Base-by-base conservation (phyloP, 1,140 invertebrate genomes). In the Neoseiulus cucumeris region DNA sequence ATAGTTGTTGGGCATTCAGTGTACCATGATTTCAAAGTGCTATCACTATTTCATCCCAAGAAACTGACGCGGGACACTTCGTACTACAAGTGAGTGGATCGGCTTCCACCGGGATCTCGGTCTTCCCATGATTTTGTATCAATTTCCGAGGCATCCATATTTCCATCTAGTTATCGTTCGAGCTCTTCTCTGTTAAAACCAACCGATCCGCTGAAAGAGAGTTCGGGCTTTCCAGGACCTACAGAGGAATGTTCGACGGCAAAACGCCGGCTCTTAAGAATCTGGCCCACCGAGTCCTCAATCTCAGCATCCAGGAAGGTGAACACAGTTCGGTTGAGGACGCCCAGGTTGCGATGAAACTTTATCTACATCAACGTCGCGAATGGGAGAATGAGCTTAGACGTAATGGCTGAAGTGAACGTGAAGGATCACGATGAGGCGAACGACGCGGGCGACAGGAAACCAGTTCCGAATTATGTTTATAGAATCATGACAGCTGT, bases 271-370 rank as follows among this genome's bases (percentile, higher is more conserved):
- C 87, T 33, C 75, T 95, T 18, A 93, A 91, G 74, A 82, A 82
- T 30, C 75, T 96, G 2, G 80, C 87, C 0, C 76, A 82, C 33
- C 81, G 83, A 72, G 75, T 92, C 9, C 77, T 96, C 0, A 83
- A 82, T n/a, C 80, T 85, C 51, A 80, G 83, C 42, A 89, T 96
- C 68, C 92, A 96, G 75, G 76, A 80, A n/a, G 91, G 89, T 0
- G 90, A 93, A 75, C 92, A 96, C 74, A 85, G 82, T 73, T 93
- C 91, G 0, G 82, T 92, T 0, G 83, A 91, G 75, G 91, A 94
- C 77, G 90, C 91, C 0, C 82, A 83, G 65, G 84, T 86, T 0
- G 81, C 87, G 0, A 90, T 94, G 87, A 80, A 86, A 66, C 74
- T 94, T 0, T 94, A 92, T 72, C 83, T 84, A 55, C 77, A 84